A percentile compares a stretch with the other conserved stretches of the same genome.
phyloP scores from a whole-genome alignment of 2,113 vertebrate species.

The Podarcis cretensis region DNA sequence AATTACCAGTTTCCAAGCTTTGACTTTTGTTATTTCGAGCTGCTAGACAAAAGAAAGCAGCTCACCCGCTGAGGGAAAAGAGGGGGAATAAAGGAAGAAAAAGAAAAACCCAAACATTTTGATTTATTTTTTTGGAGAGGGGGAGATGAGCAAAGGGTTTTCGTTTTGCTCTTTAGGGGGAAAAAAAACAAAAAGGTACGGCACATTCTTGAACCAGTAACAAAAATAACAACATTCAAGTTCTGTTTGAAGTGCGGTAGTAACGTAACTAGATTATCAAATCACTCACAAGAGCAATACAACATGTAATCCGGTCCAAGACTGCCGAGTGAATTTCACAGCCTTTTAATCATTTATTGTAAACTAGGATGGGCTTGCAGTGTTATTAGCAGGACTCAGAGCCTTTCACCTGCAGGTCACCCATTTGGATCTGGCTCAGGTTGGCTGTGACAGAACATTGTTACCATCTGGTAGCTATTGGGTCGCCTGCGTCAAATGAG shows the following conservation, averaged over 20 bases:
- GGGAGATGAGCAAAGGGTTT: neutral
- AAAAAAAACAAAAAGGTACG: accelerated
- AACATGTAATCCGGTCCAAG: slow-evolving; percentile 30
- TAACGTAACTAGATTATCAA: slow-evolving; percentile 30
- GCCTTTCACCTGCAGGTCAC: slow-evolving; percentile 54
- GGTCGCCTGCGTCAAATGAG: neutral
- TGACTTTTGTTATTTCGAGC: slow-evolving; percentile 77
- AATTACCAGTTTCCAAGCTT: slow-evolving; percentile 80
- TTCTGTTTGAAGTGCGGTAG: neutral
- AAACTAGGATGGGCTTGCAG: slow-evolving; percentile 34
- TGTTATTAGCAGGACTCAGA: slow-evolving; percentile 42
- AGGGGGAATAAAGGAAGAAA: neutral
- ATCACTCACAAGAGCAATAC: neutral
- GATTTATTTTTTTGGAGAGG: slow-evolving; percentile 19
- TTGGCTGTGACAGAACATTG: neutral
- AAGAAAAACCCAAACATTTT: neutral
- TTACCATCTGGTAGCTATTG: slow-evolving; percentile 31
- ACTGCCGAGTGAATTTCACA: slow-evolving; percentile 46
- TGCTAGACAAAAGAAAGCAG: slow-evolving; percentile 65
- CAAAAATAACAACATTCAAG: slow-evolving; percentile 7
- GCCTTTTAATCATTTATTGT: slow-evolving; percentile 52
- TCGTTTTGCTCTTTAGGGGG: neutral
- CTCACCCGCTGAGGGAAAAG: slow-evolving; percentile 10
- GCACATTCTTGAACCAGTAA: neutral
- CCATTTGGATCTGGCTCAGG: neutral